These are phyloP conservation scores for Tragopan temminckii DNA, from an alignment of 2,797 vertebrate genomes.

Conservation along the genomic window DNA sequence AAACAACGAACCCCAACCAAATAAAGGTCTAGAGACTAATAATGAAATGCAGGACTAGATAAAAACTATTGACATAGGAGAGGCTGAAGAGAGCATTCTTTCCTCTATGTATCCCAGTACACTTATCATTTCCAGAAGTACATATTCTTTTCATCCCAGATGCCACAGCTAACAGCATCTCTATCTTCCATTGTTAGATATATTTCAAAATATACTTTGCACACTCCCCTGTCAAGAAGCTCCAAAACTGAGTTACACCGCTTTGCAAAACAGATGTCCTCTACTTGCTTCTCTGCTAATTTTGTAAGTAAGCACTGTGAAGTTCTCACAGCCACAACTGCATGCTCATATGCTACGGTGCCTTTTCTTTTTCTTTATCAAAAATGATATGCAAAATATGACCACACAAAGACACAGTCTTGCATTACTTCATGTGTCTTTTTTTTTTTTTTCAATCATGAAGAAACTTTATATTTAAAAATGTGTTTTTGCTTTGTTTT, in stretches of 20 bases:
- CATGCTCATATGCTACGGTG: background rate
- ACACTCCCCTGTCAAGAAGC: background rate
- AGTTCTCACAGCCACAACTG: background rate
- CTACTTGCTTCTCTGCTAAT: background rate
- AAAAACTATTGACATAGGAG: background rate
- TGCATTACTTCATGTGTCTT: background rate
- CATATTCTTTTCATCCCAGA: background rate
- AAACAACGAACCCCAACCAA: background rate
- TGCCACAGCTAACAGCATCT: background rate
- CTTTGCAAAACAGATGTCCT: background rate
- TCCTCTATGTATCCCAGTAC: too few species aligned
- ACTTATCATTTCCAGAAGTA: background rate
- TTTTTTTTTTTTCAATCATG: background rate
- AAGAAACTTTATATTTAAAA: background rate
- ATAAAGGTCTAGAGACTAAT: background rate
- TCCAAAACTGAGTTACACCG: background rate
- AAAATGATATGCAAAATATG: background rate
- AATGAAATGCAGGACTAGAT: background rate
- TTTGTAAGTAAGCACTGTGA: background rate
- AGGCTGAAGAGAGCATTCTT: background rate
- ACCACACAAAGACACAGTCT: conserved; percentile 2
- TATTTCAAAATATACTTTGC: background rate
- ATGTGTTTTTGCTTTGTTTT: too few species aligned
- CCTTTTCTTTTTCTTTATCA: background rate
- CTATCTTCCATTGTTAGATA: background rate